These are phyloP conservation scores for Eriocheir sinensis DNA, from an alignment of 1,140 invertebrate genomes.

Conservation along the genomic window DNA sequence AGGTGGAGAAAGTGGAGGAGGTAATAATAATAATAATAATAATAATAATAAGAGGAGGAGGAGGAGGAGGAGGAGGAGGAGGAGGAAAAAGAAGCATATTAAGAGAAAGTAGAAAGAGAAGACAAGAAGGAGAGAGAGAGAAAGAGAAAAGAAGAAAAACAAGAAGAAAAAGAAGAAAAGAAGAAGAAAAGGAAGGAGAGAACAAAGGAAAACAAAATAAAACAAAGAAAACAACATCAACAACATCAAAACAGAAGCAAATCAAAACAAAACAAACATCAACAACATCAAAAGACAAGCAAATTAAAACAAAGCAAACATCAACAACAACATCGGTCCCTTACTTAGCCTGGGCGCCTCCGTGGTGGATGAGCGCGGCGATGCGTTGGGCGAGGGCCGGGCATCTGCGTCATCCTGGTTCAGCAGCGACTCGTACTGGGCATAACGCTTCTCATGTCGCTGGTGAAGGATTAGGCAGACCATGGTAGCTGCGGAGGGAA, in stretches of 20 bases:
- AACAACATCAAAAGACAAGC: background rate
- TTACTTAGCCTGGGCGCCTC: conserved; percentile 31
- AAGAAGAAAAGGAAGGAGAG: too few relatives aligned
- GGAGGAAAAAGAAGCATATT: too few relatives aligned
- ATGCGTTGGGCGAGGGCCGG: background rate
- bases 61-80: too few relatives aligned
- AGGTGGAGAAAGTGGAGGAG: too few relatives aligned
- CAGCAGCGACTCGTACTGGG: conserved; percentile 82
- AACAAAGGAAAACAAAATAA: too few relatives aligned
- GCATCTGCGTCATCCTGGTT: conserved; percentile 65
- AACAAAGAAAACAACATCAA: background rate
- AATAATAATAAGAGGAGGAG: too few relatives aligned
- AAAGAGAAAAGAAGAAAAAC: too few relatives aligned
- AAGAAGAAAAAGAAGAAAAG: too few relatives aligned
- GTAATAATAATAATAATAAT: too few relatives aligned
- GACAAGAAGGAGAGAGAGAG: too few relatives aligned
- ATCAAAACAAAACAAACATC: background rate
- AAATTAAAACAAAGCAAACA: background rate
- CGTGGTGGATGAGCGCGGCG: conserved; percentile 38
- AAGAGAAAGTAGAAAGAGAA: too few relatives aligned
- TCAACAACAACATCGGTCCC: background rate
- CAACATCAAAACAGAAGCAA: background rate
- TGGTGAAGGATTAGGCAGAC: conserved; percentile 90
- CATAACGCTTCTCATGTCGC: conserved; percentile 85
- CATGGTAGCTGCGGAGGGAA: conserved; percentile 85